Conservation (phyloP, 2,113 vertebrate species). For the Sakesphorus luctuosus region DNA sequence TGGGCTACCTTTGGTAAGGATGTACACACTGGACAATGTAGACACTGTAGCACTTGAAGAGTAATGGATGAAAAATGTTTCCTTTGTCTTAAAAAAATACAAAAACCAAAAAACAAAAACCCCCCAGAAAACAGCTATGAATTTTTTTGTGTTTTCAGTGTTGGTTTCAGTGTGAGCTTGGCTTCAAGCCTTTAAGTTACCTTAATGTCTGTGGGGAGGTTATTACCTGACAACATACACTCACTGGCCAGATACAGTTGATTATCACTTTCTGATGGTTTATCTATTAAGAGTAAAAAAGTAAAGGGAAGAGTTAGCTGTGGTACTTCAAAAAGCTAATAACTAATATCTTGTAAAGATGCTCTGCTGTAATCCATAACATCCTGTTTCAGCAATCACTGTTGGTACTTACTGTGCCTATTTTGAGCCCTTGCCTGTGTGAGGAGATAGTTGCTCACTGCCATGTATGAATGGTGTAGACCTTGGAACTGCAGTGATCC, state of each 20-base stretch:
- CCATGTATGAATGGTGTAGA: fast-evolving
- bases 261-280: not conserved
- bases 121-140: not conserved
- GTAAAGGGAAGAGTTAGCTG: not conserved
- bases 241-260: not conserved
- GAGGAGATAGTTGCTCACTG: not conserved
- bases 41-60: not conserved
- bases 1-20: no score
- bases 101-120: not conserved
- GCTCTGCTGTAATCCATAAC: not conserved
- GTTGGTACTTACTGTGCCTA: fast-evolving
- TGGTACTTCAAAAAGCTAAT: not conserved
- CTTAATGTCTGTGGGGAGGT: not conserved
- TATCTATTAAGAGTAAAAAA: not conserved
- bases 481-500: not conserved
- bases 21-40: not conserved
- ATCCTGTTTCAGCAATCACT: not conserved
- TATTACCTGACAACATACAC: not conserved
- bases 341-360: not conserved
- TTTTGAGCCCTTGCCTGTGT: not conserved
- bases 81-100: not conserved
- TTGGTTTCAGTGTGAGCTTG: not conserved
- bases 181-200: not conserved
- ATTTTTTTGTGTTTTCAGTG: not conserved
- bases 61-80: not conserved